phyloP scores from a whole-genome alignment of 2,113 vertebrate species.

The Gopherus flavomarginatus region DNA sequence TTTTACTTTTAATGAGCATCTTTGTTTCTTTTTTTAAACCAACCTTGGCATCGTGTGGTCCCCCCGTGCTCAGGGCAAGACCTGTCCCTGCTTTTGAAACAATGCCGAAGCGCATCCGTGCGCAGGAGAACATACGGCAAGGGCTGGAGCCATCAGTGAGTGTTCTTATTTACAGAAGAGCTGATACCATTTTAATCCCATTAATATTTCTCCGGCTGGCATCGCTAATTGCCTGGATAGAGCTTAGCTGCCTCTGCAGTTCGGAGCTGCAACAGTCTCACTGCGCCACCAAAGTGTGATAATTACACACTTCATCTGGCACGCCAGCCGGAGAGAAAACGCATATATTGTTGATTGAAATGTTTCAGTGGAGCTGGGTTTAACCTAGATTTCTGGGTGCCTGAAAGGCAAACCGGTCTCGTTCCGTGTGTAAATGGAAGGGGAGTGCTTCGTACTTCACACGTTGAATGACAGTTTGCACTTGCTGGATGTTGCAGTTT shows the following conservation, averaged over 20 bases:
- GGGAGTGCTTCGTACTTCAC: not conserved
- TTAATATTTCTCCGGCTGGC: not conserved
- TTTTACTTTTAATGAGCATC: not conserved
- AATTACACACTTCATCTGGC: not conserved
- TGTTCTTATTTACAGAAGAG: conserved; percentile 5
- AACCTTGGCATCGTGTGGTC: not conserved
- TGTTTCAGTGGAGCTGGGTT: no score
- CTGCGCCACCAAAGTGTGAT: not conserved
- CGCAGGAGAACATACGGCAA: not conserved
- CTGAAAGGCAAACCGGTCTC: not conserved
- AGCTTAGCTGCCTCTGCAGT: not conserved
- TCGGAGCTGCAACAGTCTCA: not conserved
- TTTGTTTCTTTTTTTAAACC: not conserved
- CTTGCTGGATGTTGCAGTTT: not conserved
- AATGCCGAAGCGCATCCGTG: not conserved
- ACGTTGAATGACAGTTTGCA: not conserved
- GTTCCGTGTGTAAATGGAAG: not conserved
- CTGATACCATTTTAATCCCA: not conserved
- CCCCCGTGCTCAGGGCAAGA: not conserved
- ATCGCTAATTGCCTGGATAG: not conserved
- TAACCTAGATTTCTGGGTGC: not conserved
- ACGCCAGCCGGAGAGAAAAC: not conserved
- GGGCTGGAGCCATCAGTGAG: not conserved
- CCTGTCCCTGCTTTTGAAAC: not conserved
- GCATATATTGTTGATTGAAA: not conserved